Evolutionary conservation across 2,888 invertebrate species (phyloP), one percentile per base, ranked within the genome.

Genomic region (Micoletzkya japonica): DNA sequence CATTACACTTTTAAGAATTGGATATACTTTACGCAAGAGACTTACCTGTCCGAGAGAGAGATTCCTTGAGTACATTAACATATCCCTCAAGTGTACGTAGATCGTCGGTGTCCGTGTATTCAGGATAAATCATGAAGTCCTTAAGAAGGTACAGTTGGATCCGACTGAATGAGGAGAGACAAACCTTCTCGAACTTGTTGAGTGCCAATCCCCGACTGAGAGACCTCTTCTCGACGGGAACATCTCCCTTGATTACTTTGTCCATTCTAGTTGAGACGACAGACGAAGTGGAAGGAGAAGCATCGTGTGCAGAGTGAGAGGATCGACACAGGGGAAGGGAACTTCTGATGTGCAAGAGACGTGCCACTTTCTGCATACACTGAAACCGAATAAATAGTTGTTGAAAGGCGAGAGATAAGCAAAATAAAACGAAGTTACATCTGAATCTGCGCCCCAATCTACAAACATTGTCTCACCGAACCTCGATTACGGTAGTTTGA

Each of bases 111-210:
- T 85, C 82, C 6, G 75, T 67, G 72, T 82, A 83, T 64, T 85
- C 85, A 2, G 85, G 85, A 61, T 77, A 85, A 70, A 84, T 85
- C 70, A 85, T 72, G 71, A 85, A 86, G 72, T 84, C 84, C 85
- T 85, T n/a, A n/a, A n/a, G n/a, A n/a, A n/a, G n/a, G n/a, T n/a
- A n/a, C n/a, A n/a, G n/a, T n/a, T n/a, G n/a, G n/a, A n/a, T n/a
- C n/a, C n/a, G 60, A 44, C 17, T 4, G 20, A 28, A 24, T 32
- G 20, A 44, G 36, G 17, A 58, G 71, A 52, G 24, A 39, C 61
- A 14, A 10, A 83, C 83, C 76, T 83, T 84, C 70, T 84, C 84
- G 70, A 85, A 84, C 61, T 75, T 76, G 71, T 84, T 83, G 73
- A 85, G 71, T 0, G 80, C 76, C 32, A 85, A 72, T 60, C 84